These are phyloP conservation scores for Steinernema khuongi DNA, from an alignment of 1,140 invertebrate genomes.

Conservation along the genomic window DNA sequence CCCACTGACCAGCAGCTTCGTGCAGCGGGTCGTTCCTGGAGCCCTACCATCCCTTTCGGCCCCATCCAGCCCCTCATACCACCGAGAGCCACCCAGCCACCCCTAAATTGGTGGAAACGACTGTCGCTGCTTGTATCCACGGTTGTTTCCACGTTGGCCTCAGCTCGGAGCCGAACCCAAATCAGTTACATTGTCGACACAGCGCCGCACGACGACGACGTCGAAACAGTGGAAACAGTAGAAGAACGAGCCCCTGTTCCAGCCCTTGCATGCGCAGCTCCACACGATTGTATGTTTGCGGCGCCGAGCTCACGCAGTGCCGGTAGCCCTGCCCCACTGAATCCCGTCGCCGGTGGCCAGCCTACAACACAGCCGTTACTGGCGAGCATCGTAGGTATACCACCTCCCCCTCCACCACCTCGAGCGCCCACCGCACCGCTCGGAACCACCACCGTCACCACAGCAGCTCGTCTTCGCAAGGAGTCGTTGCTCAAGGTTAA, in stretches of 20 bases:
- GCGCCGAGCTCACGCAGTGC: conserved; percentile 13
- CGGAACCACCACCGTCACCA: not conserved
- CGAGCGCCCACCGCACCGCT: not conserved
- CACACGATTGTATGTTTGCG: conserved; percentile 7
- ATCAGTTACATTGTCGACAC: not conserved
- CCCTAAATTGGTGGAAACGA: not conserved
- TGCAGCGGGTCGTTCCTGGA: not conserved
- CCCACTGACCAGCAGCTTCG: not conserved
- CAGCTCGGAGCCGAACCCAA: not conserved
- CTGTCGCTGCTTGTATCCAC: not conserved
- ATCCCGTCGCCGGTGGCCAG: not conserved
- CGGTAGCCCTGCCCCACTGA: conserved; percentile 9
- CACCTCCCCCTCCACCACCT: conserved; percentile 10
- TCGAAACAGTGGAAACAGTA: not conserved
- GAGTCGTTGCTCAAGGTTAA: not conserved
- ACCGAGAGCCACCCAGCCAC: not conserved
- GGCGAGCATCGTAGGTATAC: conserved; percentile 1
- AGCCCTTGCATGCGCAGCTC: conserved; percentile 9
- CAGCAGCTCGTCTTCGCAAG: not conserved
- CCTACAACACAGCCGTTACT: not conserved
- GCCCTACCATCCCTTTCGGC: not conserved
- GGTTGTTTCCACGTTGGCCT: not conserved
- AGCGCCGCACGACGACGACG: not conserved
- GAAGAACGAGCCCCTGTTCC: not conserved
- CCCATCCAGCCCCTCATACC: not conserved